These are phyloP conservation scores for Sinhomidia bicolor DNA, from an alignment of 2,888 invertebrate genomes.

Conservation along the genomic window DNA sequence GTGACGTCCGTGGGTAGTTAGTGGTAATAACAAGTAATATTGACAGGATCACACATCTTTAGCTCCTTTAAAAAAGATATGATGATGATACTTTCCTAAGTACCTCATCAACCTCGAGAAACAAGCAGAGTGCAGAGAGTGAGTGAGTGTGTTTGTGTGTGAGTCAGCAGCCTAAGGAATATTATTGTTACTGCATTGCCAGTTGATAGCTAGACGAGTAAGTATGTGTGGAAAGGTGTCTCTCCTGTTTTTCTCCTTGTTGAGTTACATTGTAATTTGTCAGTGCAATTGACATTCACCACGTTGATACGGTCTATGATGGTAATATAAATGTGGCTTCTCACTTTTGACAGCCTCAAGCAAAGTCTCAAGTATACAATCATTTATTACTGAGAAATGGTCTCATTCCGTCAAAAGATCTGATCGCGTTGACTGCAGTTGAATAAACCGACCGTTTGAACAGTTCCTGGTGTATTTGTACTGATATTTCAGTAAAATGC, in stretches of 20 bases:
- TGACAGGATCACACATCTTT: slow-evolving; percentile 43
- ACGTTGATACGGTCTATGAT: neutral
- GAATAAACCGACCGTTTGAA: neutral
- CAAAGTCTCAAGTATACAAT: slow-evolving; percentile 6
- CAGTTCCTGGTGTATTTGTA: too few relatives aligned
- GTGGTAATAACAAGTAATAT: slow-evolving; percentile 12
- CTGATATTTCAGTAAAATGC: neutral
- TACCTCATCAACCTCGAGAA: slow-evolving; percentile 36
- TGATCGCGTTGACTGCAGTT: neutral
- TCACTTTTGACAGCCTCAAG: slow-evolving; percentile 22
- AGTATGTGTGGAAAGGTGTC: slow-evolving; percentile 55
- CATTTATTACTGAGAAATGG: slow-evolving; percentile 26
- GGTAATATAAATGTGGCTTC: neutral
- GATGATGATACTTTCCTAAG: slow-evolving; percentile 29
- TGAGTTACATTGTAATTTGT: slow-evolving; percentile 35
- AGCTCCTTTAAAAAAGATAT: slow-evolving; percentile 20
- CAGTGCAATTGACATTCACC: slow-evolving; percentile 36
- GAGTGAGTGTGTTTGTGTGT: neutral
- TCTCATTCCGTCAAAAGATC: slow-evolving; percentile 45
- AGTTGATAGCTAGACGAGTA: slow-evolving; percentile 45
- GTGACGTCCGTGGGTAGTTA: neutral
- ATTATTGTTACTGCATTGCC: slow-evolving; percentile 23
- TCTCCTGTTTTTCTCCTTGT: too few relatives aligned
- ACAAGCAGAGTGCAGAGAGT: neutral
- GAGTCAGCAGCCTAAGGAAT: slow-evolving; percentile 2